Evolutionary conservation across 2,888 invertebrate species (phyloP).

Genomic region (Didymodactylos carnosus): DNA sequence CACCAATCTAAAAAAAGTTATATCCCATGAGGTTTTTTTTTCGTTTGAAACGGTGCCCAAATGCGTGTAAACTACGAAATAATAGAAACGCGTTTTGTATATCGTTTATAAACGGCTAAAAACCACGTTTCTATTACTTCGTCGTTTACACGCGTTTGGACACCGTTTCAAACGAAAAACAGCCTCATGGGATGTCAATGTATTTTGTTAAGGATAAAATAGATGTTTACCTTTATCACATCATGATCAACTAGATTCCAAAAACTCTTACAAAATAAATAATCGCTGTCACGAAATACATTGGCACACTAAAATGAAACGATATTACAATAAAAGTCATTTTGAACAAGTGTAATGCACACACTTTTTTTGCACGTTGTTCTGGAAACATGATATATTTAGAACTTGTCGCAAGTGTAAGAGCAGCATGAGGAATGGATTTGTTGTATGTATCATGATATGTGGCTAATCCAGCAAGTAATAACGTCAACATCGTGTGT

Average conservation of each 20-base stretch:
- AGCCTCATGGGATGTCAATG: neutral
- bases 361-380: constrained; percentile 50
- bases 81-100: no score
- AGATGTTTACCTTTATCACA: no score
- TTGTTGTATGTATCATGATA: neutral
- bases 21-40: no score
- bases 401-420: neutral
- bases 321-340: neutral
- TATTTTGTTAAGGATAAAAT: constrained; percentile 29
- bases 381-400: constrained; percentile 70
- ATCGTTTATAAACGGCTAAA: no score
- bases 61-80: no score
- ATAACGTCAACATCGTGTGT: neutral
- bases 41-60: no score
- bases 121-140: constrained; percentile 17
- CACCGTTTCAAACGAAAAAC: no score
- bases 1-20: constrained; percentile 1
- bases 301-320: constrained; percentile 50
- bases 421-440: neutral
- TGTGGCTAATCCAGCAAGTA: neutral
- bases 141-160: no score
- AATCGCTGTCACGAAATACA: constrained; percentile 69
- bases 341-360: neutral
- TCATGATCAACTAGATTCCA: constrained; percentile 46
- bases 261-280: constrained; percentile 73